A percentile compares a stretch with the other conserved stretches of the same genome.
Evolutionary conservation across 2,113 vertebrate species (phyloP).

Genomic region (Ranitomeya variabilis): DNA sequence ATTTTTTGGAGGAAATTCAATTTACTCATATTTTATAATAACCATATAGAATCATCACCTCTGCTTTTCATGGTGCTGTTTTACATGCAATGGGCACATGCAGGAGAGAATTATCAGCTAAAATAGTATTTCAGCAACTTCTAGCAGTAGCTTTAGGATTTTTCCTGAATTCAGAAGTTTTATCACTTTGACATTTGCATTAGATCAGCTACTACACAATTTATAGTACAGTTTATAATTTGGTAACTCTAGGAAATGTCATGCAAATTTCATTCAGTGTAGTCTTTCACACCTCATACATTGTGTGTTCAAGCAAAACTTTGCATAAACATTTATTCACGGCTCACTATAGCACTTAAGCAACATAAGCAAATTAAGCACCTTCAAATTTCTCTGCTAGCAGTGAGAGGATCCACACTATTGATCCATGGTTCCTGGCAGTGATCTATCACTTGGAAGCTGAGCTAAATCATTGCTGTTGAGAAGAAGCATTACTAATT

Average conservation of each 20-base stretch:
- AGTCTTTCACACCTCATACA: conserved; percentile 49
- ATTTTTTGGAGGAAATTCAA: no score
- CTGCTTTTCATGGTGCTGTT: no score
- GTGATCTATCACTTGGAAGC: conserved; percentile 60
- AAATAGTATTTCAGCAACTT: neutral
- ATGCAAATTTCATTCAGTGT: conserved; percentile 49
- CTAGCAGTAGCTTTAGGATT: neutral
- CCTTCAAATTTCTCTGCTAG: conserved; percentile 42
- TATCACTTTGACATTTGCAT: neutral
- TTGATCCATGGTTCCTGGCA: conserved; percentile 62
- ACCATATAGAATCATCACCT: no score
- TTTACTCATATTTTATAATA: no score
- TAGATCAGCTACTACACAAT: neutral
- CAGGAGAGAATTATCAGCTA: neutral
- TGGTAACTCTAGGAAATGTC: conserved; percentile 16
- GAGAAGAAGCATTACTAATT: conserved; percentile 63
- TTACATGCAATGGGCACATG: no score
- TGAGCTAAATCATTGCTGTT: conserved; percentile 60
- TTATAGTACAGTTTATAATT: neutral
- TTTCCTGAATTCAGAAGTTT: neutral
- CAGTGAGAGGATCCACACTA: conserved; percentile 47
- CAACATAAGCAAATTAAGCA: conserved; percentile 46
- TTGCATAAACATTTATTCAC: conserved; percentile 56
- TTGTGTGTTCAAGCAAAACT: conserved; percentile 47
- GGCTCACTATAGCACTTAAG: conserved; percentile 42